Percentiles rank a stretch among this genome's conserved stretches.
phyloP scores from a whole-genome alignment of 2,113 vertebrate species.

The Heteronetta atricapilla region DNA sequence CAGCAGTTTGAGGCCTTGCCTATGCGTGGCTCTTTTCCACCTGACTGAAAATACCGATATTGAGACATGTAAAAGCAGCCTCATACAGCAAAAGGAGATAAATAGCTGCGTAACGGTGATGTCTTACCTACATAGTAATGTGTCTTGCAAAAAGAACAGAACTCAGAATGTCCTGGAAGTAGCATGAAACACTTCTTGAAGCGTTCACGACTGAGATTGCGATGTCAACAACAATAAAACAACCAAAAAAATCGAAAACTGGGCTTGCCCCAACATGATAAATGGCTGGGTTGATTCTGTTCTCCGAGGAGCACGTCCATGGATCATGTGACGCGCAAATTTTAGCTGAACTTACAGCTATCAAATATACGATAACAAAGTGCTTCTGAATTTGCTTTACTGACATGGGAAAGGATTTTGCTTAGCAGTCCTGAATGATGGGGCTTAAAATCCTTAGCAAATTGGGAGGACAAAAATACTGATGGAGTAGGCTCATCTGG shows the following conservation, averaged over 20 bases:
- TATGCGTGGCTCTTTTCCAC: rapidly evolving
- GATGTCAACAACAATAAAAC: not conserved
- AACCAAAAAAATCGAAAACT: no score
- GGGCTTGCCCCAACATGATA: not conserved
- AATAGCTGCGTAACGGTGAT: not conserved
- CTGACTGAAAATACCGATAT: not conserved
- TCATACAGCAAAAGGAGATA: not conserved
- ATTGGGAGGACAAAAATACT: not conserved
- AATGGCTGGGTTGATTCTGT: not conserved
- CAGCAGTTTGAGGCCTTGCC: not conserved
- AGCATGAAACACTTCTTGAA: not conserved
- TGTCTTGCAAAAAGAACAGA: not conserved
- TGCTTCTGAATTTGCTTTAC: not conserved
- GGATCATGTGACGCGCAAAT: not conserved
- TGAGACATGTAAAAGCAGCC: not conserved
- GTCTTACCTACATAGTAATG: not conserved
- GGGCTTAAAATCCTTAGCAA: not conserved
- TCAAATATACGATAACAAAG: not conserved
- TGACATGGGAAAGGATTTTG: not conserved
- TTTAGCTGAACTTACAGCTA: not conserved
- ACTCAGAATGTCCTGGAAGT: not conserved
- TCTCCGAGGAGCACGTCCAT: not conserved
- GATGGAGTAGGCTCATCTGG: not conserved
- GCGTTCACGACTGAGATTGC: not conserved
- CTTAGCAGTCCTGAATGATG: not conserved